phyloP scores from a whole-genome alignment of 2,113 vertebrate species.

The Clarias macrocephalus region DNA sequence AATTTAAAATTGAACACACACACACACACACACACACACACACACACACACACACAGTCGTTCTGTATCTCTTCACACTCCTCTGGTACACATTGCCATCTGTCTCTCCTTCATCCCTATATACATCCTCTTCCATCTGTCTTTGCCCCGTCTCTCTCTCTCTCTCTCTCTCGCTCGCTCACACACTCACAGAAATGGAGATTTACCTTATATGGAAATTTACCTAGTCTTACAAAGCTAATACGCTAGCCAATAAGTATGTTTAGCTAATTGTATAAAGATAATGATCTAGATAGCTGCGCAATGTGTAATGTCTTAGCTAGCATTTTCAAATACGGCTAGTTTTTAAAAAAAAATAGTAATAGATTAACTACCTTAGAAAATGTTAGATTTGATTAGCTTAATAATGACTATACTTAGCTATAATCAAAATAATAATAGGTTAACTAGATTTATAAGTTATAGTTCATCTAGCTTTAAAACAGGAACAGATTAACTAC shows the following conservation, averaged over 20 bases:
- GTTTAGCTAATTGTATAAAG: neutral
- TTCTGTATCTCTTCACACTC: conserved; percentile 24
- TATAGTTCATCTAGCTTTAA: neutral
- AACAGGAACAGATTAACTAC: neutral
- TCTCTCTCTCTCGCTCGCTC: neutral
- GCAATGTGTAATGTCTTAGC: neutral
- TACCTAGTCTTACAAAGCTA: neutral
- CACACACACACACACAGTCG: conserved; percentile 17
- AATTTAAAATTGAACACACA: neutral
- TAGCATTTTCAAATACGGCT: neutral
- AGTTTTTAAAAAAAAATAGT: too few relatives aligned
- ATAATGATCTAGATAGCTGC: neutral
- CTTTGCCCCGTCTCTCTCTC: conserved; percentile 20
- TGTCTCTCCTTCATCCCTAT: conserved; percentile 17
- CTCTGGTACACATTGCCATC: conserved; percentile 7
- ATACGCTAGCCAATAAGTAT: neutral
- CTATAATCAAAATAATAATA: neutral
- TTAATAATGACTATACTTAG: neutral
- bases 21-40: conserved; percentile 21
- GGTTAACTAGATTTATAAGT: neutral
- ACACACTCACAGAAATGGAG: too few relatives aligned
- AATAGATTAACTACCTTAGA: neutral
- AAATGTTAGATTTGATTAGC: too few relatives aligned
- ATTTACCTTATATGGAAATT: neutral
- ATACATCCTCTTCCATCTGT: conserved; percentile 5